Base-by-base conservation (phyloP, 2,113 vertebrate genomes). In the Centropristis striata region DNA sequence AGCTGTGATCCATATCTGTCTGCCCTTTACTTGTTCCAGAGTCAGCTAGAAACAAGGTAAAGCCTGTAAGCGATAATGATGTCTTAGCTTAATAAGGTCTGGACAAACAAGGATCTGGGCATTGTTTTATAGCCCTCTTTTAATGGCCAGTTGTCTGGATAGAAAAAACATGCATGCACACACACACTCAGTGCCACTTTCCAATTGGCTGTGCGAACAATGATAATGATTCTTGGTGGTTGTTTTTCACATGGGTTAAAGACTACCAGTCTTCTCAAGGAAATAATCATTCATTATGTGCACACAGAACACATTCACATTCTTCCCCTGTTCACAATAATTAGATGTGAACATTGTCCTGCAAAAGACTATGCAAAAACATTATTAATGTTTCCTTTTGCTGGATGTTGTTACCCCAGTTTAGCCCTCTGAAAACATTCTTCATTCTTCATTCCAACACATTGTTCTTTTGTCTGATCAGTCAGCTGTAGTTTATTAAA, bases 51-150 rank as follows among this genome's bases (percentile, higher is more conserved):
- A 55, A 61, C 71, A 61, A 25, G 27, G 25, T 36, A 21, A 28
- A 20, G 67, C 25, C 36, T 58, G 39, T 3, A 53, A 36, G 18
- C 11, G 2, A 28, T 72, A 72, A 72, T 51, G 44, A 66, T 49
- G 70, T 60, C 74, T 44, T 39, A 54, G 47, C 11, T 67, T 61
- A 78, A 68, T 41, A 28, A 54, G 49, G 53, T 71, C 73, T 66
- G 53, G 37, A 68, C 61, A 68, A 78, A 73, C 42, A 78, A 46
- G 39, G 4, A 23, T 9, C 36, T 25, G 51, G 46, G 47, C 63
- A 67, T 69, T 60, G 36, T 74, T 59, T 47, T n/a, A 51, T 36
- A 55, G 32, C 18, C n/a, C 5, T 44, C 50, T 28, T 74, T 66
- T 60, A 74, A 74, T 68, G 63, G 27, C 54, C 36, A 23, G 27